Conservation (phyloP, 2,888 invertebrate genomes). For the Gryllus longicercus region DNA sequence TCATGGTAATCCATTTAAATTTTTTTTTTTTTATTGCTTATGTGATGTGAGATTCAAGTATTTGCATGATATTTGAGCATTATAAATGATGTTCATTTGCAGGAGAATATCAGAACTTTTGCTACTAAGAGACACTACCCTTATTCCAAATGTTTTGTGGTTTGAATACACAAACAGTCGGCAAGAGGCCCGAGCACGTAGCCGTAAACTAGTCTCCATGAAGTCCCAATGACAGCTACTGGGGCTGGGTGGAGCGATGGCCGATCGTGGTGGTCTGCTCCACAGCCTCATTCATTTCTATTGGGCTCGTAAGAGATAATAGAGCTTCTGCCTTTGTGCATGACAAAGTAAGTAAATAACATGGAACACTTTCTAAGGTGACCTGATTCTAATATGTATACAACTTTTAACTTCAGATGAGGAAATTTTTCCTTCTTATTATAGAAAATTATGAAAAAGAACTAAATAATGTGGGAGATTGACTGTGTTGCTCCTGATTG, state of each 20-base stretch:
- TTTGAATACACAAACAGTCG: slow-evolving; percentile 88
- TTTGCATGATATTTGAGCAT: background rate
- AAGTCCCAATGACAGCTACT: slow-evolving; percentile 78
- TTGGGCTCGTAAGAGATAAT: slow-evolving; percentile 37
- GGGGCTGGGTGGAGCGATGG: slow-evolving; percentile 42
- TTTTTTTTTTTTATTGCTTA: slow-evolving; percentile 33
- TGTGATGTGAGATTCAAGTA: slow-evolving; percentile 22
- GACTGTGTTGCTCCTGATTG: background rate
- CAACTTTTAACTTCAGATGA: background rate
- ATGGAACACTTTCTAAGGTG: background rate
- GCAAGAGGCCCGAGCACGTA: slow-evolving; percentile 75
- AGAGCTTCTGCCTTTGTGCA: slow-evolving; percentile 12
- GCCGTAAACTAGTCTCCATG: slow-evolving; percentile 74
- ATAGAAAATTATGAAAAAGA: background rate
- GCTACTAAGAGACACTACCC: slow-evolving; percentile 80
- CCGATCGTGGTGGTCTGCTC: slow-evolving; percentile 35
- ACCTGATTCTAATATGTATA: slow-evolving; percentile 10
- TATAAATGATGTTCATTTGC: slow-evolving; percentile 42
- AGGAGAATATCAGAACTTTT: slow-evolving; percentile 83
- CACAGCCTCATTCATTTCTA: slow-evolving; percentile 36
- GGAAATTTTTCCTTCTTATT: background rate
- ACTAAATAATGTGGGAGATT: background rate
- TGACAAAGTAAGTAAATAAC: background rate
- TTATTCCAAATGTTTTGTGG: slow-evolving; percentile 90
- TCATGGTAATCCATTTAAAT: slow-evolving; percentile 66